phyloP scores from a whole-genome alignment of 2,797 vertebrate species.

The Xenentodon cancila region DNA sequence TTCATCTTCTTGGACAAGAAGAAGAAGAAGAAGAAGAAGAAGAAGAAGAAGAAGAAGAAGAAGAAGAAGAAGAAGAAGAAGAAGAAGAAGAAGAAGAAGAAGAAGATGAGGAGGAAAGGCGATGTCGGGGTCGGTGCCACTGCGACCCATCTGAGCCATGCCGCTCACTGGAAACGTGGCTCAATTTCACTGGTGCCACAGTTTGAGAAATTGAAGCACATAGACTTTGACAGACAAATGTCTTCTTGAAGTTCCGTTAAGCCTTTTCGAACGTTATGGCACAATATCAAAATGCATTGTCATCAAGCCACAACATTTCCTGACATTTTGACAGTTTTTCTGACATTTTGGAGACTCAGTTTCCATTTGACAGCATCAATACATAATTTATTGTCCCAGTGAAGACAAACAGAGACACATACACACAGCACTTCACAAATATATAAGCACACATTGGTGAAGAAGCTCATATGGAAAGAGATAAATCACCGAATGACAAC shows the following conservation, averaged over 20 bases:
- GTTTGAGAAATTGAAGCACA: slow-evolving; percentile 18
- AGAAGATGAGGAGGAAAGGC: too few relatives aligned
- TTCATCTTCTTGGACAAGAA: too few relatives aligned
- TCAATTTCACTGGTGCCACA: too few relatives aligned
- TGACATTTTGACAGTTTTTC: slow-evolving; percentile 52
- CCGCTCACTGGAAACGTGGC: too few relatives aligned
- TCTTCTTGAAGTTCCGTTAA: slow-evolving; percentile 22
- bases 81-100: too few relatives aligned
- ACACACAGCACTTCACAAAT: not conserved
- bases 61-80: too few relatives aligned
- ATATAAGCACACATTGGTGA: slow-evolving; percentile 30
- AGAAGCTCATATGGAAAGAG: slow-evolving; percentile 31
- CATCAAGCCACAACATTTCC: slow-evolving; percentile 20
- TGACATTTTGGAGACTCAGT: slow-evolving; percentile 48
- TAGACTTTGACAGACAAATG: slow-evolving; percentile 26
- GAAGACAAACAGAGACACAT: slow-evolving; percentile 17
- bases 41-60: too few relatives aligned
- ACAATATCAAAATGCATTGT: slow-evolving; percentile 24
- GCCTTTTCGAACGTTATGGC: slow-evolving; percentile 31
- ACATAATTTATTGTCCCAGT: slow-evolving; percentile 53
- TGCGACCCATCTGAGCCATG: too few relatives aligned
- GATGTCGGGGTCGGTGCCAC: too few relatives aligned
- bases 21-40: too few relatives aligned
- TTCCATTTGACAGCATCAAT: slow-evolving; percentile 57
- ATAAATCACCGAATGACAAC: slow-evolving; percentile 49